These are phyloP conservation scores for Microcebus ravelobensis DNA, from an alignment of 2,113 vertebrate genomes.

Conservation along the genomic window DNA sequence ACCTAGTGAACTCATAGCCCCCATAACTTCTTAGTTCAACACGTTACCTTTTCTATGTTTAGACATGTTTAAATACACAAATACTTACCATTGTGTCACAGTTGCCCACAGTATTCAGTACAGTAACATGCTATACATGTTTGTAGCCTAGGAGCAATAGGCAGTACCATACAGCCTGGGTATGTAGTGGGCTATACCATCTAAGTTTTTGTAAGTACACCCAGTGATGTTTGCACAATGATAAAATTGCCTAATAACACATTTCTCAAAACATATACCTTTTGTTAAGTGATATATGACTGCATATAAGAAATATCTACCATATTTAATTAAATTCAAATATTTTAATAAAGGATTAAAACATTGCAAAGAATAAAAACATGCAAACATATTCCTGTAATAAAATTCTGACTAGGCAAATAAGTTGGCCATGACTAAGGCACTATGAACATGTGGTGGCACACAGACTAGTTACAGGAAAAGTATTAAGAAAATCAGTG, in stretches of 20 bases:
- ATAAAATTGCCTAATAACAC: neutral
- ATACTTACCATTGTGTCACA: neutral
- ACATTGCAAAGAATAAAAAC: constrained; percentile 30
- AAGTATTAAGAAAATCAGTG: constrained; percentile 6
- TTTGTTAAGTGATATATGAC: neutral
- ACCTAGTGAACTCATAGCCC: neutral
- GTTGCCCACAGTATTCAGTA: neutral
- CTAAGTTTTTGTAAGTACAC: neutral
- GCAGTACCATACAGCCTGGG: neutral
- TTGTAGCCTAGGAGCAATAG: neutral
- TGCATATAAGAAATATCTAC: neutral
- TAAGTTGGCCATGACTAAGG: neutral
- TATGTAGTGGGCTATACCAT: neutral
- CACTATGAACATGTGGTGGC: constrained; percentile 45
- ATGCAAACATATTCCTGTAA: neutral
- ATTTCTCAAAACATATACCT: neutral
- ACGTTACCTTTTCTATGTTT: neutral
- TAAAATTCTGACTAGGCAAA: neutral
- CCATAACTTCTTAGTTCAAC: neutral
- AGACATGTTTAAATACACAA: neutral
- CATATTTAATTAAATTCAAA: neutral
- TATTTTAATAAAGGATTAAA: constrained; percentile 13
- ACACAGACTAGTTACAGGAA: constrained; percentile 65
- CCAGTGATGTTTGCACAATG: neutral
- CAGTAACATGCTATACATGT: neutral